These are phyloP conservation scores for Rhingia rostrata DNA, from an alignment of 2,888 invertebrate genomes.

Conservation along the genomic window DNA sequence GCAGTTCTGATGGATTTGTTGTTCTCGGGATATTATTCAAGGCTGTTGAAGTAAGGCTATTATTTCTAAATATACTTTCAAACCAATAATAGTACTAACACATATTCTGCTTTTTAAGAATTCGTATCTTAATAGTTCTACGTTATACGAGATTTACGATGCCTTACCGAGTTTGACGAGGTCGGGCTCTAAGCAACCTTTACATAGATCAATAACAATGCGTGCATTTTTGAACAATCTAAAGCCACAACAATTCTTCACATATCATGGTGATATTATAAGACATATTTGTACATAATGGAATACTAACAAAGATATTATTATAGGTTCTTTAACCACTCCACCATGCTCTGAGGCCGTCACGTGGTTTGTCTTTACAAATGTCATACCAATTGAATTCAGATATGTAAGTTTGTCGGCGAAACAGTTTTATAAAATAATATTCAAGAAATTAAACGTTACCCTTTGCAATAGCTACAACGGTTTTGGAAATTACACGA, in stretches of 20 bases:
- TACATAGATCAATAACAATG: constrained; percentile 75
- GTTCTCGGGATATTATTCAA: constrained; percentile 87
- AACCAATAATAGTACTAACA: neutral
- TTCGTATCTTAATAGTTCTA: constrained; percentile 14
- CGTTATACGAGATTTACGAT: constrained; percentile 76
- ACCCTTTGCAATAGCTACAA: constrained; percentile 49
- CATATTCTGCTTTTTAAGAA: neutral
- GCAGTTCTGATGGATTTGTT: constrained; percentile 85
- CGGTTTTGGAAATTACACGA: constrained; percentile 70
- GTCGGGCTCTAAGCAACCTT: constrained; percentile 75
- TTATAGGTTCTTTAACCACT: constrained; percentile 86
- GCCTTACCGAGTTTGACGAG: constrained; percentile 75
- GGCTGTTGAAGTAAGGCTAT: constrained; percentile 78
- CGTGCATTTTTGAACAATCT: constrained; percentile 78
- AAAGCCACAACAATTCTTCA: constrained; percentile 78
- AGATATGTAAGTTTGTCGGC: constrained; percentile 43
- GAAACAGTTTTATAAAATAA: neutral
- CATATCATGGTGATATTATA: constrained; percentile 77
- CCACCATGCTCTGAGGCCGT: constrained; percentile 89
- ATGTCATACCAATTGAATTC: constrained; percentile 66
- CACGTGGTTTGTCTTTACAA: constrained; percentile 87
- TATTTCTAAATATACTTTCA: neutral
- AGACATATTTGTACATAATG: no score
- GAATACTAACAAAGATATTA: neutral
- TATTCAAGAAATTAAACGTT: neutral